phyloP scores from a whole-genome alignment of 2,113 vertebrate genomes.

The Emberiza fucata region DNA sequence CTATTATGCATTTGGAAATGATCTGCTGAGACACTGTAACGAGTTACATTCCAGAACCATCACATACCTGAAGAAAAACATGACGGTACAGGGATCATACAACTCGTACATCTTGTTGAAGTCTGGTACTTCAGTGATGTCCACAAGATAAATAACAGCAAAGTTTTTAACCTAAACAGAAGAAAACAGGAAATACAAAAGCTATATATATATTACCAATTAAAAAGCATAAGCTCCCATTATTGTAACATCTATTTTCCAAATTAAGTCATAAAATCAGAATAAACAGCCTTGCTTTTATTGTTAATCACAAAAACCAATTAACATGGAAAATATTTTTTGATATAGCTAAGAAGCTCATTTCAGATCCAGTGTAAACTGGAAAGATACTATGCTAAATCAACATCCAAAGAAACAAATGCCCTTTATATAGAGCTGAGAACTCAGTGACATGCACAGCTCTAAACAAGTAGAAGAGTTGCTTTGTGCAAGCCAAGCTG shows the following conservation, averaged over 20 bases:
- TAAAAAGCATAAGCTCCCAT: neutral
- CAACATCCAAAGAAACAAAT: neutral
- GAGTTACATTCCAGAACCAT: neutral
- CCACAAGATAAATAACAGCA: constrained; percentile 97
- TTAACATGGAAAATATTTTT: neutral
- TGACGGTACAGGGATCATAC: constrained; percentile 96
- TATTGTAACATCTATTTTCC: neutral
- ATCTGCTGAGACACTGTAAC: neutral
- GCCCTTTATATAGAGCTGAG: neutral
- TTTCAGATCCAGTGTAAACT: neutral
- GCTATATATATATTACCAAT: neutral
- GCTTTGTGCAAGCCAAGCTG: neutral
- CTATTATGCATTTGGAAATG: neutral
- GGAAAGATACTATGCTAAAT: neutral
- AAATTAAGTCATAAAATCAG: neutral
- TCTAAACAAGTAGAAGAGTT: neutral
- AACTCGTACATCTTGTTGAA: constrained; percentile 99
- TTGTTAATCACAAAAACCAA: neutral
- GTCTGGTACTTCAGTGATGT: constrained; percentile 98
- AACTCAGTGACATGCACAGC: neutral
- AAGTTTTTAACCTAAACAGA: constrained; percentile 93
- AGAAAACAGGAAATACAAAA: neutral
- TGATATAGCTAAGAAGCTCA: neutral
- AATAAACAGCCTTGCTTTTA: neutral
- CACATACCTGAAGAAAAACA: constrained; percentile 97